Percentiles rank a stretch among this genome's conserved stretches.
Conservation (phyloP, 2,113 vertebrate genomes). For the Callorhinus ursinus region DNA sequence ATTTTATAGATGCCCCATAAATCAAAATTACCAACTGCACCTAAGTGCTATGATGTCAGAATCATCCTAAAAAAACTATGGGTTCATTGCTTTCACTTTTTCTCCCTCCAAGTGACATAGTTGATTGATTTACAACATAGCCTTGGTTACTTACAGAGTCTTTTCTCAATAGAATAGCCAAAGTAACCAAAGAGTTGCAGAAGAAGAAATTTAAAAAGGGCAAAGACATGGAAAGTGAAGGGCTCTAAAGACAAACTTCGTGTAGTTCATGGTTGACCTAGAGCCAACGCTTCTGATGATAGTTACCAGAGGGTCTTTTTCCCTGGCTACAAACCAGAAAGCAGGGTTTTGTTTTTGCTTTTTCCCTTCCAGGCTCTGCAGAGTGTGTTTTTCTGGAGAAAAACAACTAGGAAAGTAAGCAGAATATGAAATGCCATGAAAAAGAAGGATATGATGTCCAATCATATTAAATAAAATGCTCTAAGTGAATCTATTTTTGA, state of each 20-base stretch:
- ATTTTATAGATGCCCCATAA: neutral
- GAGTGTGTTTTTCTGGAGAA: neutral
- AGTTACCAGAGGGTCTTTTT: neutral
- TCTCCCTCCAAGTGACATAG: neutral
- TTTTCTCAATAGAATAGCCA: neutral
- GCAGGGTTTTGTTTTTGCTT: neutral
- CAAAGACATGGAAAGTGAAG: neutral
- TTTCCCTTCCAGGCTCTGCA: neutral
- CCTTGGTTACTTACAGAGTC: neutral
- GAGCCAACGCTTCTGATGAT: neutral
- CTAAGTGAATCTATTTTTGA: conserved; percentile 16
- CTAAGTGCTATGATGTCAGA: neutral
- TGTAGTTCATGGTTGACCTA: neutral
- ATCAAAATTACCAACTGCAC: neutral
- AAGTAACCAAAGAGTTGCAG: neutral
- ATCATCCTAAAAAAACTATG: neutral
- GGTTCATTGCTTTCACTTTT: conserved; percentile 1
- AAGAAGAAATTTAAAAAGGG: neutral
- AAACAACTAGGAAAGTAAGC: neutral
- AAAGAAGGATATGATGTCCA: neutral
- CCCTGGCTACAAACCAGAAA: neutral
- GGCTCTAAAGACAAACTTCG: neutral
- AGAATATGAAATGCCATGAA: neutral
- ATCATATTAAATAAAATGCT: neutral
- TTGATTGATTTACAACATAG: neutral